A percentile compares a stretch with the other conserved stretches of the same genome.
These are phyloP conservation scores for Drosophila barbarae DNA, from an alignment of 2,888 invertebrate genomes.

Conservation along the genomic window DNA sequence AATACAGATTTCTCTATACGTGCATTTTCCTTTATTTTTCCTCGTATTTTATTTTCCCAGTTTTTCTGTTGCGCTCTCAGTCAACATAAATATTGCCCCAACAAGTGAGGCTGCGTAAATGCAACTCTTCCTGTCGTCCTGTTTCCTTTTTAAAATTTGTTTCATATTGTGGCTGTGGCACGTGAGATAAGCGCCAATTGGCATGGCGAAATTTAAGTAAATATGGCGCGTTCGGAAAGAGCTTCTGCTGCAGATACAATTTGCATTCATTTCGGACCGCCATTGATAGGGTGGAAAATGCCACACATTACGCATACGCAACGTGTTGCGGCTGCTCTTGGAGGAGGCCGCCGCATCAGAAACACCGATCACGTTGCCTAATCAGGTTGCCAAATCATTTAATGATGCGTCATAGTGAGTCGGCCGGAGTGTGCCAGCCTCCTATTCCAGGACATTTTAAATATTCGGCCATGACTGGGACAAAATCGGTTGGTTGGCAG, in stretches of 20 bases:
- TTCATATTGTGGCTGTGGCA: slow-evolving; percentile 43
- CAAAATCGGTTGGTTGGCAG: slow-evolving; percentile 6
- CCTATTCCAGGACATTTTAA: slow-evolving; percentile 28
- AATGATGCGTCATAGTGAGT: slow-evolving; percentile 42
- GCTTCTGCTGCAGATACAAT: slow-evolving; percentile 43
- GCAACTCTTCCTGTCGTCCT: slow-evolving; percentile 17
- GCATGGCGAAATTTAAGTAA: slow-evolving; percentile 48
- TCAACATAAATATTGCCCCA: slow-evolving; percentile 21
- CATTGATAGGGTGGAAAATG: slow-evolving; percentile 35
- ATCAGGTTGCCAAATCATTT: slow-evolving; percentile 61
- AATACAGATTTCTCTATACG: background rate
- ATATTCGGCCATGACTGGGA: slow-evolving; percentile 36
- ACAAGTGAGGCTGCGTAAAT: slow-evolving; percentile 18
- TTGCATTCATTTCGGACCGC: slow-evolving; percentile 36
- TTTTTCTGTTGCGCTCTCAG: slow-evolving; percentile 6
- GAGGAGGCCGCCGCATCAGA: slow-evolving; percentile 14
- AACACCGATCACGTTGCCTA: slow-evolving; percentile 43
- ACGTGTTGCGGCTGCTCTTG: slow-evolving; percentile 23
- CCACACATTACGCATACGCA: slow-evolving; percentile 33
- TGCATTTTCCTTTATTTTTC: background rate
- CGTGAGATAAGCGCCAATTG: slow-evolving; percentile 65
- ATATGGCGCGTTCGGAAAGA: slow-evolving; percentile 10
- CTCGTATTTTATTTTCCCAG: background rate
- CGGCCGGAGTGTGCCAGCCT: slow-evolving; percentile 1
- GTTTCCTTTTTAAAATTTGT: slow-evolving; percentile 9